Evolutionary conservation across 2,113 vertebrate genomes (phyloP).

Genomic region (Notothenia rossii): DNA sequence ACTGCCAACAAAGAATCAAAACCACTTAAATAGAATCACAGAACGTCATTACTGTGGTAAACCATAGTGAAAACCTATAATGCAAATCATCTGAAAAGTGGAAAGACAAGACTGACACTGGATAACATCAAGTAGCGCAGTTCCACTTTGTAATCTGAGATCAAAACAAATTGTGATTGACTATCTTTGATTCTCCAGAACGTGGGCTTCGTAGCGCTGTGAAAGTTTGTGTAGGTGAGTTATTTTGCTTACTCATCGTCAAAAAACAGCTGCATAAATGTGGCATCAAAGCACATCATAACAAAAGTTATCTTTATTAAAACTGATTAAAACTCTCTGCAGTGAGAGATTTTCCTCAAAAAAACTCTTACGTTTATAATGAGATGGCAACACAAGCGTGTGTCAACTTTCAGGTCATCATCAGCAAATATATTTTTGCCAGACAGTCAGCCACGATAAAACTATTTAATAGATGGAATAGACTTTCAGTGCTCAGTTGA

Average conservation of each 20-base stretch:
- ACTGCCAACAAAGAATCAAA: conserved; percentile 46
- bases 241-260: not conserved
- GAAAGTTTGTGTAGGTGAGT: not conserved
- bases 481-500: not conserved
- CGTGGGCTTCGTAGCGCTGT: conserved; percentile 12
- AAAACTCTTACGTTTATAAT: conserved; percentile 12
- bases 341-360: not conserved
- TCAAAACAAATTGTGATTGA: conserved; percentile 58
- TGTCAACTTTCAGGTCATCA: conserved; percentile 22
- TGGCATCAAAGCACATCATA: not conserved
- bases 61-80: conserved; percentile 58
- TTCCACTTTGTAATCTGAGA: conserved; percentile 60
- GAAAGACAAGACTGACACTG: conserved; percentile 42
- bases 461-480: conserved; percentile 14
- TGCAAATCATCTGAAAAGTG: conserved; percentile 63
- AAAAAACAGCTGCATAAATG: conserved; percentile 2
- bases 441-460: conserved; percentile 21
- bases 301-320: conserved; percentile 1
- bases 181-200: conserved; percentile 35
- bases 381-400: not conserved
- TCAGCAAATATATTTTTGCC: conserved; percentile 4
- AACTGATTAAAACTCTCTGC: not conserved
- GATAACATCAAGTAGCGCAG: conserved; percentile 47
- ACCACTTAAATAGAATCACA: conserved; percentile 56
- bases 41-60: conserved; percentile 63